A percentile compares a stretch with the other conserved stretches of the same genome.
These are phyloP conservation scores for Macrobrachium rosenbergii DNA, from an alignment of 1,140 invertebrate species.

Conservation along the genomic window DNA sequence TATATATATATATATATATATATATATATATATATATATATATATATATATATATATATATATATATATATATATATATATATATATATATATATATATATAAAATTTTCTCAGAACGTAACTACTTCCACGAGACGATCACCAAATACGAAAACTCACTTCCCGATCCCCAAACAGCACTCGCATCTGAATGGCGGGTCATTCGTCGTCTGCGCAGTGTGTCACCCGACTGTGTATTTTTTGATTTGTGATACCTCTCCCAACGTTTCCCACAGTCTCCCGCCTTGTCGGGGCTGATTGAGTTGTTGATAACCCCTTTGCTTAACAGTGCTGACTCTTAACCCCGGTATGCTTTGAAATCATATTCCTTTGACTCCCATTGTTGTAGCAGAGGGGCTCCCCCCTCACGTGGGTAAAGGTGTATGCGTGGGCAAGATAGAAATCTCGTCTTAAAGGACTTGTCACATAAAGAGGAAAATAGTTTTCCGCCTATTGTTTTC, in stretches of 20 bases:
- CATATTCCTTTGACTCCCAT: not conserved
- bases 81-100: conserved; percentile 26
- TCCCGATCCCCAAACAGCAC: not conserved
- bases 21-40: conserved; percentile 11
- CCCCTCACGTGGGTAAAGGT: not conserved
- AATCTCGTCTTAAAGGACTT: too few species aligned
- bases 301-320: not conserved
- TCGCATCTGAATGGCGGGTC: not conserved
- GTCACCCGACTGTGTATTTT: not conserved
- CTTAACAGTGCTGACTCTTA: not conserved
- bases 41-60: conserved; percentile 3
- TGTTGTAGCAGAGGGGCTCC: not conserved
- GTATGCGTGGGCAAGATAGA: too few species aligned
- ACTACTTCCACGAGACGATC: too few species aligned
- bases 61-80: not conserved
- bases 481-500: too few species aligned
- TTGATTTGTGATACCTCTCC: not conserved
- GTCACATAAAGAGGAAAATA: too few species aligned
- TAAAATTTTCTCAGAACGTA: not conserved
- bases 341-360: not conserved
- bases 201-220: not conserved
- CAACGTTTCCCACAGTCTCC: not conserved
- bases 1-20: conserved; percentile 24
- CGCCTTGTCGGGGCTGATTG: not conserved
- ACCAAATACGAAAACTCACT: too few species aligned